Percentiles rank a stretch among this genome's conserved stretches.
Conservation (phyloP, 1,140 invertebrate genomes). For the Drosophila fuyamai region DNA sequence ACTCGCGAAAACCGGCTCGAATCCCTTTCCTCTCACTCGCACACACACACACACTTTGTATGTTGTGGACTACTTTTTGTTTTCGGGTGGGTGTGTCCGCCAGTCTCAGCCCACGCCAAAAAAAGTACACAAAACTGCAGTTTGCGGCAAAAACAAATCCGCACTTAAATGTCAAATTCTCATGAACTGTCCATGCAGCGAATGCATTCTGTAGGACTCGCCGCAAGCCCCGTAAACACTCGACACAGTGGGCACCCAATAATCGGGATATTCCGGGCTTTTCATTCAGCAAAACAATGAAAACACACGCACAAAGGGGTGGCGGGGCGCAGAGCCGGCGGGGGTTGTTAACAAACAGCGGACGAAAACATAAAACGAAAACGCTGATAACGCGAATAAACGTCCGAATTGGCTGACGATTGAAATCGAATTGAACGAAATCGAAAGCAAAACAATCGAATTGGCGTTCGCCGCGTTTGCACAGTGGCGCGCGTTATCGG, state of each 20-base stretch:
- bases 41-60: conserved; percentile 23
- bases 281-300: conserved; percentile 45
- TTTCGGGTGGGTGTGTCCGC: conserved; percentile 76
- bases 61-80: conserved; percentile 54
- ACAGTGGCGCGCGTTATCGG: too few relatives aligned
- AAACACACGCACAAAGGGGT: conserved; percentile 8
- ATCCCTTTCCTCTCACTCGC: conserved; percentile 44
- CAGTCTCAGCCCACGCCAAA: conserved; percentile 56
- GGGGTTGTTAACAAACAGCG: conserved; percentile 12
- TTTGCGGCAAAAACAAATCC: conserved; percentile 12
- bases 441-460: too few relatives aligned
- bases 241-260: conserved; percentile 3
- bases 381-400: neutral
- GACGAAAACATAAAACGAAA: conserved; percentile 9
- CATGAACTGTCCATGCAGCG: conserved; percentile 57
- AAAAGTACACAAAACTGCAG: conserved; percentile 12
- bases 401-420: neutral
- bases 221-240: neutral
- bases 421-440: neutral
- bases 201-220: conserved; percentile 32
- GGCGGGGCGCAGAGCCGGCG: neutral
- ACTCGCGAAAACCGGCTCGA: conserved; percentile 61
- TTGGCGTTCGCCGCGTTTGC: too few relatives aligned
- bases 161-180: conserved; percentile 75
- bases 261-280: conserved; percentile 14